Conservation (phyloP, 1,140 invertebrate species). For the Cydia strobilella region DNA sequence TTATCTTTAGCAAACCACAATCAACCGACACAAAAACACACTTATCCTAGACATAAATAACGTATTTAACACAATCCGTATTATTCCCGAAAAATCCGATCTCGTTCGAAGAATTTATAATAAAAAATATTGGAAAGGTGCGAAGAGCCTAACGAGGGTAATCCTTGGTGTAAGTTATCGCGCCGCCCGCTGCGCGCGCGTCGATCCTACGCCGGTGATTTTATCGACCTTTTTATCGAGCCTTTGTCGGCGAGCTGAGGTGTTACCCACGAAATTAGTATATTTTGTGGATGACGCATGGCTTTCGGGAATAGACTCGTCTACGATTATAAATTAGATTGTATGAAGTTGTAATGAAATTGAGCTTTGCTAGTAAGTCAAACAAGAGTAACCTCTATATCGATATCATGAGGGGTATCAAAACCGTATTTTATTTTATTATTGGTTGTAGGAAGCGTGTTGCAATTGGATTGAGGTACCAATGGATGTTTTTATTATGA, state of each 20-base stretch:
- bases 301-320: constrained; percentile 45
- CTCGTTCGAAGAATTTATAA: constrained; percentile 75
- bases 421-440: background rate
- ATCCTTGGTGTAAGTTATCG: constrained; percentile 73
- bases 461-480: background rate
- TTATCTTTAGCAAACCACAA: background rate
- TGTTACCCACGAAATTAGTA: constrained; percentile 76
- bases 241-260: constrained; percentile 74
- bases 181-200: constrained; percentile 60
- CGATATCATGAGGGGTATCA: background rate
- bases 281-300: constrained; percentile 75
- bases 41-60: constrained; percentile 64
- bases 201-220: constrained; percentile 45
- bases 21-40: constrained; percentile 11
- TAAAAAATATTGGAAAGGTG: constrained; percentile 74
- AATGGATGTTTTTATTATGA: constrained; percentile 21
- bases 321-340: constrained; percentile 15
- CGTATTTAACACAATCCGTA: constrained; percentile 54
- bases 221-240: constrained; percentile 68
- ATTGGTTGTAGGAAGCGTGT: background rate
- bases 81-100: constrained; percentile 64
- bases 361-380: background rate
- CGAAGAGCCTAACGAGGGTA: constrained; percentile 75
- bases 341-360: constrained; percentile 18
- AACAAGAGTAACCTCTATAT: background rate